These are phyloP conservation scores for Spinibarbus caldwelli DNA, from an alignment of 2,797 vertebrate genomes.

Conservation along the genomic window DNA sequence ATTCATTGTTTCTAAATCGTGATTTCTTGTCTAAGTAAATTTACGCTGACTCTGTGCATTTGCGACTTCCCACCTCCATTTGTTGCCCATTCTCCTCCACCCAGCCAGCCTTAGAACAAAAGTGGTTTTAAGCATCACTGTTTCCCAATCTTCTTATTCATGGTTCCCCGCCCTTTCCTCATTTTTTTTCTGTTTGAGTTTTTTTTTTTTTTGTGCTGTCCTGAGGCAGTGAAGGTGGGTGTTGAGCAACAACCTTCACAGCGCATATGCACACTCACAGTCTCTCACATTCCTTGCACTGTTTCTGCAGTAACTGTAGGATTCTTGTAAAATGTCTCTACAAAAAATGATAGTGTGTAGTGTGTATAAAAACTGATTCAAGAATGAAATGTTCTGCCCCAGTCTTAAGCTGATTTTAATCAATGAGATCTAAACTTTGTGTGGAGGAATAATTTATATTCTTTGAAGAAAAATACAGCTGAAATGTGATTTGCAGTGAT, in stretches of 20 bases:
- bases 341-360: background rate
- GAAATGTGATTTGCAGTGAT: background rate
- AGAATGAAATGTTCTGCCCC: background rate
- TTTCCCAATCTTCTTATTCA: slow-evolving; percentile 4
- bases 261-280: background rate
- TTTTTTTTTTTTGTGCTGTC: slow-evolving; percentile 4
- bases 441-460: background rate
- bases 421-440: background rate
- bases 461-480: background rate
- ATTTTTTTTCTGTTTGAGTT: background rate
- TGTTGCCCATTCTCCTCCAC: background rate
- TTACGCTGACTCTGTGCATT: background rate
- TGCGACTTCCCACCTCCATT: background rate
- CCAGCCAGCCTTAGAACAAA: background rate
- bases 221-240: slow-evolving; percentile 10
- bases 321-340: background rate
- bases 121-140: slow-evolving; percentile 9
- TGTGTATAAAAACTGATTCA: background rate
- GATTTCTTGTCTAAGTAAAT: background rate
- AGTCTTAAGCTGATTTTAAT: background rate
- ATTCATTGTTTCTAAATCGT: background rate
- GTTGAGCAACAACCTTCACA: background rate
- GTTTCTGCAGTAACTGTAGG: background rate
- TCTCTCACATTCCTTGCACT: background rate
- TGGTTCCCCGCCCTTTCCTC: background rate